Conservation (phyloP, 2,113 vertebrate genomes). For the Odontophorus gujanensis region DNA sequence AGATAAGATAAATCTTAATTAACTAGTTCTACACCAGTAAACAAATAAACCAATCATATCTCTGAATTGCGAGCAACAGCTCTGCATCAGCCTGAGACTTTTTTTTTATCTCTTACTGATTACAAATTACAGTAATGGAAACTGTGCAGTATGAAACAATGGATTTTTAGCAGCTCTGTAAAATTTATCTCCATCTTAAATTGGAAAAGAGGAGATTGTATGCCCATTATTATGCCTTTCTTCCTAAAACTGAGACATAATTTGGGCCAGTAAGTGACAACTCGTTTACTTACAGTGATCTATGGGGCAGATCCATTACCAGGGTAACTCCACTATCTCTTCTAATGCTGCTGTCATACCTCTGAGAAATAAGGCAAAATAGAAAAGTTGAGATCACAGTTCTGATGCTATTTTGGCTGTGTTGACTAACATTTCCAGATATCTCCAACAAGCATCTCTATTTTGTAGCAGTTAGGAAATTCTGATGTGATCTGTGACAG, state of each 20-base stretch:
- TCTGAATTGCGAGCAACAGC: slow-evolving; percentile 4
- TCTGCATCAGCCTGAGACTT: neutral
- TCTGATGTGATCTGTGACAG: neutral
- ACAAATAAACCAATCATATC: slow-evolving; percentile 55
- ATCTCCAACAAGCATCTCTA: neutral
- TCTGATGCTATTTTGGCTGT: neutral
- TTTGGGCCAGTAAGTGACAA: neutral
- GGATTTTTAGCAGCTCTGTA: neutral
- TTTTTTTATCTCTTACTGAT: neutral
- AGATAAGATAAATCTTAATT: slow-evolving; percentile 71
- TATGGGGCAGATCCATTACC: neutral
- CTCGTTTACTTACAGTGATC: neutral
- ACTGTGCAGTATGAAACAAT: neutral
- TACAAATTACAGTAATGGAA: neutral
- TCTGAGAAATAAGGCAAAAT: slow-evolving; percentile 5
- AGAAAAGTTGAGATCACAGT: neutral
- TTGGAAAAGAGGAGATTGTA: neutral
- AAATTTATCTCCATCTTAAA: neutral
- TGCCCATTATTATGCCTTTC: neutral
- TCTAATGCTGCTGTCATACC: neutral
- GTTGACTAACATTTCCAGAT: neutral
- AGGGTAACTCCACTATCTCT: neutral
- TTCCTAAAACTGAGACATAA: neutral
- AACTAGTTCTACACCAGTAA: slow-evolving; percentile 41
- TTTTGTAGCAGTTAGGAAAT: neutral